Evolutionary conservation across 1,140 invertebrate genomes (phyloP), one percentile per base, ranked within the genome.

Genomic region (Tetramorium simillimum): DNA sequence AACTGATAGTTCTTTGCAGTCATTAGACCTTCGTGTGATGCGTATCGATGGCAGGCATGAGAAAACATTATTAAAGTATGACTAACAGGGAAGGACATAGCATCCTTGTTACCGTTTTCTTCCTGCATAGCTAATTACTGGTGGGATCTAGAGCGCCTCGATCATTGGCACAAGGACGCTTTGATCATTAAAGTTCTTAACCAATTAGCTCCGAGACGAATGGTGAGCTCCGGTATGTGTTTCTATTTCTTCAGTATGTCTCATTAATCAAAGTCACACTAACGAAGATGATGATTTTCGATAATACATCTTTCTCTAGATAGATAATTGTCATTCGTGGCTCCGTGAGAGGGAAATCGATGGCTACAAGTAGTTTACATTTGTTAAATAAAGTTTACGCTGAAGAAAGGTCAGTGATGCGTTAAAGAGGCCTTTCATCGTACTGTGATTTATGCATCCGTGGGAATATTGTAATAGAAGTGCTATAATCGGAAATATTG

Each of bases 71-170:
- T 28, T 33, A 80, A 62, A 73, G 80, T 76, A 62, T 28, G 60
- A 43, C 85, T 75, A 7, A 51, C 46, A 46, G 60, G 65, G 92
- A 93, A 93, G 93, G 93, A 93, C 92, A 90, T 86, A 76, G 87
- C 91, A 94, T 93, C 93, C 93, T 94, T 93, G 93, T 93, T 93
- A 94, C 92, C 86, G 43, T 93, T 94, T 94, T 92, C 91, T 93
- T 93, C 90, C 91, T 92, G 91, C 63, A 73, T 73, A 28, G 33
- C 12, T 69, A 75, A 40, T n/a, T 24, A 85, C 70, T 85, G 77
- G 65, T 80, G 80, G 24, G 76, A 90, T 92, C 75, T 89, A 63
- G 78, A 91, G 78, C 86, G 49, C n/a, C 40, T 86, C 51, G 58
- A 85, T 91, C 84, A 77, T 92, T 69, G 82, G 85, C 51, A 80